phyloP scores from a whole-genome alignment of 64 coral and sea anemone genomes.

The Platygyra sinensis region DNA sequence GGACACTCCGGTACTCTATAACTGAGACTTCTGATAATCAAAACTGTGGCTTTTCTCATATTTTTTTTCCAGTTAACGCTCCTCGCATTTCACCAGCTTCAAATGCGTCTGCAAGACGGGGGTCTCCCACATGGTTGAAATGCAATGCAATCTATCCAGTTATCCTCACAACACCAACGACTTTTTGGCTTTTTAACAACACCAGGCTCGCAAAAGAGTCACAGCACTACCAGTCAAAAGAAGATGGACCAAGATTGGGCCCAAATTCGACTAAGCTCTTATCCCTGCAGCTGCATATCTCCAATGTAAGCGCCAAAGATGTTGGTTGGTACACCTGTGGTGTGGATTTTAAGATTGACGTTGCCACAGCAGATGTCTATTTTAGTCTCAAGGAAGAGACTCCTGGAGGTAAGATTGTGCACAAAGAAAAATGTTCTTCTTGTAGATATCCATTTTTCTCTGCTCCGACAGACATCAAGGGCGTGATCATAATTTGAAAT shows the following conservation, averaged over 20 bases:
- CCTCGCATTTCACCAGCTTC: too few species aligned
- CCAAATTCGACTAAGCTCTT: neutral
- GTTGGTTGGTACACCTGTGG: conserved; percentile 19
- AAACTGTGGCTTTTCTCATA: neutral
- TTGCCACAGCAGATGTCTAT: neutral
- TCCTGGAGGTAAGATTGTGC: neutral
- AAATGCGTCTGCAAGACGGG: neutral
- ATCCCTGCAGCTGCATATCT: neutral
- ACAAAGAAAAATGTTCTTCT: neutral
- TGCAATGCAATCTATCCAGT: neutral
- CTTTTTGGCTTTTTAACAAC: conserved; percentile 10
- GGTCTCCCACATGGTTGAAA: neutral
- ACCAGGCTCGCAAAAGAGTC: neutral
- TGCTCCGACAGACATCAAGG: neutral
- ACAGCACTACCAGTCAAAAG: neutral
- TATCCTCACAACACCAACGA: neutral
- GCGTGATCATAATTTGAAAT: too few species aligned
- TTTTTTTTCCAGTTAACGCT: neutral
- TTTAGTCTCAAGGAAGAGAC: neutral
- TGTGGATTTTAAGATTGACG: neutral
- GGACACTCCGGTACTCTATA: too few species aligned
- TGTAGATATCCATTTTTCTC: neutral
- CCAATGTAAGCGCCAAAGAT: conserved; percentile 13
- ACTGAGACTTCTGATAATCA: too few species aligned
- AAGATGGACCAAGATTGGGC: too few species aligned